Conservation (phyloP, 1,140 invertebrate species). For the Mactra quadrangularis region DNA sequence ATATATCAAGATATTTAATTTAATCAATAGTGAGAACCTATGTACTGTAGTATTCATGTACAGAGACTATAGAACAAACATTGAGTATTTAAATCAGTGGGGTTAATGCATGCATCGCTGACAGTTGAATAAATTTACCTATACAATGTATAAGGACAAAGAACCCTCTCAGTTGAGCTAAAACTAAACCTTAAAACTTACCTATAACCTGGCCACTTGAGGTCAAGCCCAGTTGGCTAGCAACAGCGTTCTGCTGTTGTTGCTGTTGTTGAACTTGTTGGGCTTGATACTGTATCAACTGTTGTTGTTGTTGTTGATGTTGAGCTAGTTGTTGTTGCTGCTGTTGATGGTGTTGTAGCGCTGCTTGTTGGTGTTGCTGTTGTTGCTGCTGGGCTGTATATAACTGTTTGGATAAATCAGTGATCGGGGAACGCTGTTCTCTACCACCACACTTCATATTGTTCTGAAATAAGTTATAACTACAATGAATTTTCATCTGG, state of each 20-base stretch:
- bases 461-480: conserved; percentile 59
- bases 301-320: conserved; percentile 58
- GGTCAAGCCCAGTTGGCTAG: conserved; percentile 5
- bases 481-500: too few relatives aligned
- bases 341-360: conserved; percentile 54
- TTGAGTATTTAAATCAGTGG: too few relatives aligned
- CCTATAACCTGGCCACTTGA: conserved; percentile 24
- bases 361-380: conserved; percentile 59
- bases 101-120: too few relatives aligned
- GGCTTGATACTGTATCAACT: conserved; percentile 60
- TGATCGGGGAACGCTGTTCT: conserved; percentile 50
- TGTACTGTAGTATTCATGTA: too few relatives aligned
- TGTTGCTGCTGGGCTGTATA: conserved; percentile 68
- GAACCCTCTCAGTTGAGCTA: too few relatives aligned
- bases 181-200: too few relatives aligned
- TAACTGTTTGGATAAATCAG: conserved; percentile 70
- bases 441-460: conserved; percentile 62
- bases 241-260: neutral
- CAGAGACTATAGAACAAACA: too few relatives aligned
- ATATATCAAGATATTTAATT: too few relatives aligned
- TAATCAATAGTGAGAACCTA: too few relatives aligned
- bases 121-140: too few relatives aligned
- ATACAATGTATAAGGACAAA: too few relatives aligned
- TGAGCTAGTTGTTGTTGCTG: conserved; percentile 45
- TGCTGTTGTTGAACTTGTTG: conserved; percentile 53